Conservation (phyloP, 2,113 vertebrate species). For the mouse (Mus musculus) region DNA sequence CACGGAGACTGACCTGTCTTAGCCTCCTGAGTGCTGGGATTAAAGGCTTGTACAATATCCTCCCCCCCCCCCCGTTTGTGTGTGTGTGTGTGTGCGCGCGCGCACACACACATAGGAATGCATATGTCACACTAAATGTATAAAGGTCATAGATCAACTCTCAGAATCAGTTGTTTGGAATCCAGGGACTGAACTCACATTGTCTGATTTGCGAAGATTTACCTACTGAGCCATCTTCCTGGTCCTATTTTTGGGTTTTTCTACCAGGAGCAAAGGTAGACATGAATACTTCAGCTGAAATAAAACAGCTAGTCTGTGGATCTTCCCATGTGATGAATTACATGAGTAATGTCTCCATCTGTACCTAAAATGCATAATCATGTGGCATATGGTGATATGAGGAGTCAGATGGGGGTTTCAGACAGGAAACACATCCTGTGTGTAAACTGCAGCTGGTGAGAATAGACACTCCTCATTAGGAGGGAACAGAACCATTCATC, state of each 20-base stretch:
- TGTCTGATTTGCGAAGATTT: background rate
- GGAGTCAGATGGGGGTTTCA: constrained; percentile 71
- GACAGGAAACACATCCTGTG: constrained; percentile 71
- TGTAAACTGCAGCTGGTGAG: constrained; percentile 69
- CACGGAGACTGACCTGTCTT: background rate
- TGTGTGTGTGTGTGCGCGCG: too few relatives aligned
- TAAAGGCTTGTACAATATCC: background rate
- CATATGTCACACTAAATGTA: background rate
- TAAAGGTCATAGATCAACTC: too few relatives aligned
- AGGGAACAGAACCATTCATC: background rate
- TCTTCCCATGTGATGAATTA: constrained; percentile 68
- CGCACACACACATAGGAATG: too few relatives aligned
- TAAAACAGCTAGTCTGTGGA: constrained; percentile 61
- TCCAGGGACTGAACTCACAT: background rate
- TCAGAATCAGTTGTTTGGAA: background rate
- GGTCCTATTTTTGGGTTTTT: background rate
- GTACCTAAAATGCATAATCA: constrained; percentile 73
- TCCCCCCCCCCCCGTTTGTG: background rate
- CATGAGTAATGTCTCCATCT: constrained; percentile 75
- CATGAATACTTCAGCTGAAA: constrained; percentile 57
- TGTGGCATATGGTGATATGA: constrained; percentile 69
- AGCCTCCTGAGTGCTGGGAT: background rate
- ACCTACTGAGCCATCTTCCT: background rate
- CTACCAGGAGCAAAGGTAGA: constrained; percentile 45
- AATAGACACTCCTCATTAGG: constrained; percentile 39